These are phyloP conservation scores for Barnardius zonarius DNA, from an alignment of 2,113 vertebrate genomes.

Conservation along the genomic window DNA sequence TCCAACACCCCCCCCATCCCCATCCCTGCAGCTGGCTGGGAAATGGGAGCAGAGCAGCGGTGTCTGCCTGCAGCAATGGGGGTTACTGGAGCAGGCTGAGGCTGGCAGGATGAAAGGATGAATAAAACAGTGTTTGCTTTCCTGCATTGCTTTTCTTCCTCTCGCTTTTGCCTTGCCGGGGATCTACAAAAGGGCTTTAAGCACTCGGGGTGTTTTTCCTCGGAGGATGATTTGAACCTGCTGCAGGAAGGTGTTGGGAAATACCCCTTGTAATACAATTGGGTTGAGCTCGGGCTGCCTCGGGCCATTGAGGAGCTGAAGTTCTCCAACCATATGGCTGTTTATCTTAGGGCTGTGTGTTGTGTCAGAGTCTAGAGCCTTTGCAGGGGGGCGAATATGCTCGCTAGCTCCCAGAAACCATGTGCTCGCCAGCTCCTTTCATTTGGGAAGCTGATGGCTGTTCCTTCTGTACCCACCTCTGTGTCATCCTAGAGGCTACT, in stretches of 20 bases:
- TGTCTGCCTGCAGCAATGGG: not conserved
- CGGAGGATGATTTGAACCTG: not conserved
- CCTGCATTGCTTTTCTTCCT: not conserved
- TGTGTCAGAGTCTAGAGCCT: not conserved
- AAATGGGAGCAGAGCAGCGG: not conserved
- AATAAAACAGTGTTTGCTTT: not conserved
- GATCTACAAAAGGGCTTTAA: not conserved
- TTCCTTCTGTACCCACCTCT: accelerated
- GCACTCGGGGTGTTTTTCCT: not conserved
- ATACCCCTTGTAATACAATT: not conserved
- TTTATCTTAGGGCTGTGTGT: not conserved
- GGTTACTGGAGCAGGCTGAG: not conserved
- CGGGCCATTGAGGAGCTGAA: not conserved
- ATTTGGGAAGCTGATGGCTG: not conserved
- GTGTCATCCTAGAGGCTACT: not conserved
- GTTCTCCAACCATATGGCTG: not conserved
- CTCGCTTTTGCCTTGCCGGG: not conserved
- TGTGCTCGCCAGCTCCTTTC: accelerated
- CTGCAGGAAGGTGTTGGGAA: not conserved
- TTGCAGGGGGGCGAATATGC: not conserved
- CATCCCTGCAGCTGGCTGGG: not conserved
- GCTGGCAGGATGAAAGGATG: not conserved
- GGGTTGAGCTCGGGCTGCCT: not conserved
- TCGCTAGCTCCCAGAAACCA: not conserved
- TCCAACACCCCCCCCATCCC: no score